phyloP scores from a whole-genome alignment of 1,140 invertebrate species.

The Arctopsyche grandis region DNA sequence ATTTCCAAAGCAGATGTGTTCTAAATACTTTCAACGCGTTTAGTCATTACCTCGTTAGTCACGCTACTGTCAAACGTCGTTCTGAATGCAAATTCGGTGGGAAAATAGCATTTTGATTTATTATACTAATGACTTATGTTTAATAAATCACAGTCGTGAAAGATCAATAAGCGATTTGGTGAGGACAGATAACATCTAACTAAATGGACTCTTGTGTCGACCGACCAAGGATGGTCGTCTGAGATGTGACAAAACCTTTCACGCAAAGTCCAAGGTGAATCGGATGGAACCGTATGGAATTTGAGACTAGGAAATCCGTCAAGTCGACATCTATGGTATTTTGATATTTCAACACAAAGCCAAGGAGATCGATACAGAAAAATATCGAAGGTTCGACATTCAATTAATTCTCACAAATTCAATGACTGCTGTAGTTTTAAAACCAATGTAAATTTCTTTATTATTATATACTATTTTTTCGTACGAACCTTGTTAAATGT shows the following conservation, averaged over 20 bases:
- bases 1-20: too few species aligned
- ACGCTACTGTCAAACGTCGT: background rate
- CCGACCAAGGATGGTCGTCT: conserved; percentile 4
- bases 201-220: conserved; percentile 44
- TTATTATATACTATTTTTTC: too few species aligned
- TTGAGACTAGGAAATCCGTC: background rate
- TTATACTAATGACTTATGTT: conserved; percentile 41
- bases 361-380: background rate
- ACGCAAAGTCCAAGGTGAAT: conserved; percentile 16
- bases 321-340: background rate
- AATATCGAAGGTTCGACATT: too few species aligned
- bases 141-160: conserved; percentile 48
- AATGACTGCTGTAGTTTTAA: too few species aligned
- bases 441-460: too few species aligned
- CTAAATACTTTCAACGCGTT: too few species aligned
- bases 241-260: conserved; percentile 15
- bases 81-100: background rate
- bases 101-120: conserved; percentile 50
- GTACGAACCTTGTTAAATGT: too few species aligned
- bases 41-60: too few species aligned
- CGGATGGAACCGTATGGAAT: background rate
- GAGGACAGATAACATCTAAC: conserved; percentile 39
- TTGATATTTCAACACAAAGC: background rate
- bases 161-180: conserved; percentile 48
- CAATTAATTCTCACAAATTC: too few species aligned